phyloP scores from a whole-genome alignment of 2,797 vertebrate genomes.

The Sternarchorhynchus goeldii region DNA sequence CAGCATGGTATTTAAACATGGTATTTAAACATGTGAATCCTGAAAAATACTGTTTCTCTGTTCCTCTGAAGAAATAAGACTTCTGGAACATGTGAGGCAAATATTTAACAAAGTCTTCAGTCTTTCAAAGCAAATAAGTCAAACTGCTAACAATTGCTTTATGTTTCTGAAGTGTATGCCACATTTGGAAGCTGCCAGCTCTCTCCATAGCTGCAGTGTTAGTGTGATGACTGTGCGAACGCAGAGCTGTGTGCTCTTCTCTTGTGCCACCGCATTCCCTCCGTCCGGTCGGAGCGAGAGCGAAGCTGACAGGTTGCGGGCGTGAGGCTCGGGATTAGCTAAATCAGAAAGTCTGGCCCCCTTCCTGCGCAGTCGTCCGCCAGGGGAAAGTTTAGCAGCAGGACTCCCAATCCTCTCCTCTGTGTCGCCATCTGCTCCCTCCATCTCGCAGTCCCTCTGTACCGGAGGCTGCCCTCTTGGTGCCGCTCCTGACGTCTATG shows the following conservation, averaged over 20 bases:
- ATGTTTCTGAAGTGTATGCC: neutral
- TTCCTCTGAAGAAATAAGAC: too few relatives aligned
- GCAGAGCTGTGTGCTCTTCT: neutral
- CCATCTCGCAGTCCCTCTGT: constrained; percentile 39
- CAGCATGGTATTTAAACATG: too few relatives aligned
- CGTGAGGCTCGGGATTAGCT: constrained; percentile 35
- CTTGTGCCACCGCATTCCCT: neutral
- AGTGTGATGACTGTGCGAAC: too few relatives aligned
- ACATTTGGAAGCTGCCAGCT: too few relatives aligned
- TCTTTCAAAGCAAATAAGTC: neutral
- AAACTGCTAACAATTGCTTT: neutral
- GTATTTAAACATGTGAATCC: too few relatives aligned
- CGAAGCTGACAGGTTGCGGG: neutral
- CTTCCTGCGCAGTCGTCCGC: constrained; percentile 41
- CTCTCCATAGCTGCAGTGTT: too few relatives aligned
- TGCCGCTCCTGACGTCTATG: constrained; percentile 43
- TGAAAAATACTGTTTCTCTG: too few relatives aligned
- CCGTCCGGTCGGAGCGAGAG: neutral
- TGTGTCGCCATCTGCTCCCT: constrained; percentile 57
- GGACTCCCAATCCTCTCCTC: constrained; percentile 52
- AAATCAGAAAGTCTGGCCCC: constrained; percentile 42
- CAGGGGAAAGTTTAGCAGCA: constrained; percentile 56
- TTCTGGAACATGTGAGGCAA: neutral
- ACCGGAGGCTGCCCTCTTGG: constrained; percentile 49
- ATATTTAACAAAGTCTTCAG: neutral